Percentiles rank a stretch among this genome's conserved stretches.
These are phyloP conservation scores for Drosophila incognita DNA, from an alignment of 2,888 invertebrate species.

Conservation along the genomic window DNA sequence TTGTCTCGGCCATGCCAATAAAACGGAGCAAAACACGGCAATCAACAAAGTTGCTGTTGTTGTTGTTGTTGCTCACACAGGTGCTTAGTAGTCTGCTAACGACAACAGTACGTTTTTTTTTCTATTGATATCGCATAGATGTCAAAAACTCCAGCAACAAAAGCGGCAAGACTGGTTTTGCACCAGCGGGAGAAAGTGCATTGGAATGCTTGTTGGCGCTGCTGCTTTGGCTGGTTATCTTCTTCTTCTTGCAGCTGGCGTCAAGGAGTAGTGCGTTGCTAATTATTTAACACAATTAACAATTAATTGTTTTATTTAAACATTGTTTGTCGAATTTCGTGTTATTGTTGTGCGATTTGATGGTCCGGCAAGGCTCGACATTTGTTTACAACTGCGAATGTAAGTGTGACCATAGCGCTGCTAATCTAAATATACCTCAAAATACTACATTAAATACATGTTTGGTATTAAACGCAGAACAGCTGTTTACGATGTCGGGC, in stretches of 20 bases:
- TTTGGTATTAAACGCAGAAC: conserved; percentile 25
- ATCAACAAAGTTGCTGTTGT: conserved; percentile 43
- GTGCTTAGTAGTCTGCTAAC: conserved; percentile 67
- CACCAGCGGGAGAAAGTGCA: conserved; percentile 71
- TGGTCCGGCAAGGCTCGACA: conserved; percentile 36
- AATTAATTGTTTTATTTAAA: conserved; percentile 6
- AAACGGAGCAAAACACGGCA: conserved; percentile 59
- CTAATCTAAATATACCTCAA: conserved; percentile 11
- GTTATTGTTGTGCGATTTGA: not conserved
- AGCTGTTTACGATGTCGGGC: conserved; percentile 26
- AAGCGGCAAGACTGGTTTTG: conserved; percentile 62
- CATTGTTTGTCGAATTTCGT: conserved; percentile 5
- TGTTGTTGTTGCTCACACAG: conserved; percentile 53
- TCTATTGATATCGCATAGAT: conserved; percentile 77
- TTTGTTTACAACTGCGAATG: conserved; percentile 49
- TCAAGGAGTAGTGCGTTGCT: conserved; percentile 1
- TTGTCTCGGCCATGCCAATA: conserved; percentile 59
- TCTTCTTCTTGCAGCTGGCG: conserved; percentile 3
- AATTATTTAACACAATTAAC: conserved; percentile 22
- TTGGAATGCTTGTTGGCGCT: conserved; percentile 56
- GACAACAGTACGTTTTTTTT: conserved; percentile 49
- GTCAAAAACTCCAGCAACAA: conserved; percentile 58
- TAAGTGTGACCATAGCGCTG: conserved; percentile 31
- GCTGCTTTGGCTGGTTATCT: conserved; percentile 13
- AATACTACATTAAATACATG: not conserved